Conservation (phyloP, 2,113 vertebrate species). For the Odontophorus gujanensis region DNA sequence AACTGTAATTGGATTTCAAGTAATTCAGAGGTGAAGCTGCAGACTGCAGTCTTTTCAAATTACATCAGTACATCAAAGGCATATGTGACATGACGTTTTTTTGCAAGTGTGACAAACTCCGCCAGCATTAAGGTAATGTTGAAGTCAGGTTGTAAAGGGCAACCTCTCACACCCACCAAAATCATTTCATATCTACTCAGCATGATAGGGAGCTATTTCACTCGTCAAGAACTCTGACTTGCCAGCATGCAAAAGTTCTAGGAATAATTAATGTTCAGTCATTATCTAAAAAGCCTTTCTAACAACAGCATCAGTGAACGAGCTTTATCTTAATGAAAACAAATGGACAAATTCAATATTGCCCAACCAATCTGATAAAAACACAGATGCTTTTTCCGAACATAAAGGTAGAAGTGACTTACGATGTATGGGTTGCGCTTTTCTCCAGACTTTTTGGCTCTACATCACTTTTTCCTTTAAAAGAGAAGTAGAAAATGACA, state of each 20-base stretch:
- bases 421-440: conserved; percentile 92
- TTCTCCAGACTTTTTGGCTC: conserved; percentile 86
- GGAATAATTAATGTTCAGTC: conserved; percentile 60
- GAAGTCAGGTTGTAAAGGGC: conserved; percentile 33
- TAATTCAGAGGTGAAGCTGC: conserved; percentile 63
- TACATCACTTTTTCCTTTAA: conserved; percentile 85
- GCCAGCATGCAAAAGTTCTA: conserved; percentile 4
- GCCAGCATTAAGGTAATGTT: conserved; percentile 31
- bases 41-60: conserved; percentile 68
- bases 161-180: neutral
- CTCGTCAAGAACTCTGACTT: conserved; percentile 39
- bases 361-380: conserved; percentile 50
- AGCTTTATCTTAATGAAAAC: conserved; percentile 54
- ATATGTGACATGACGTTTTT: conserved; percentile 44
- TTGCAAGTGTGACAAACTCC: conserved; percentile 44
- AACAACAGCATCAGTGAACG: conserved; percentile 47
- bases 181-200: conserved; percentile 28
- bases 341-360: conserved; percentile 41
- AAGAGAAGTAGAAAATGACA: conserved; percentile 73
- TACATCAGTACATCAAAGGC: conserved; percentile 58
- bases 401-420: conserved; percentile 81
- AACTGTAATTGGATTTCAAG: conserved; percentile 65
- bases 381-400: conserved; percentile 25
- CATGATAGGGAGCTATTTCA: neutral
- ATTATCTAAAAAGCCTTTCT: conserved; percentile 52